phyloP scores from a whole-genome alignment of 1,140 invertebrate genomes.

The Triops longicaudatus region DNA sequence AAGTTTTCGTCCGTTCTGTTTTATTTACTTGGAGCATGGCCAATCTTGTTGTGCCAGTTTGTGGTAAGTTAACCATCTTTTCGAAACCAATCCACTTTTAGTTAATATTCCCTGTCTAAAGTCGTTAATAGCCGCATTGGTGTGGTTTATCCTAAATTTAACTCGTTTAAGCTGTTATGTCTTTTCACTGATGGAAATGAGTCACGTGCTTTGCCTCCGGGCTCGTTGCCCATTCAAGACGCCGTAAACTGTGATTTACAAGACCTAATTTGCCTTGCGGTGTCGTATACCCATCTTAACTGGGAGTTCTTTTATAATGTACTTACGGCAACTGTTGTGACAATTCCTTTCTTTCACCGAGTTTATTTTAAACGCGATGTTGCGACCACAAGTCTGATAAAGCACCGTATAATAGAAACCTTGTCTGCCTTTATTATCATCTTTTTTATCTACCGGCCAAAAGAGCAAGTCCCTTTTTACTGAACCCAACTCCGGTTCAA shows the following conservation, averaged over 20 bases:
- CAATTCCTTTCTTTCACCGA: neutral
- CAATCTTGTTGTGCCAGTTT: constrained; percentile 1
- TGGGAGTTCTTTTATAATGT: neutral
- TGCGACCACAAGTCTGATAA: neutral
- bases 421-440: neutral
- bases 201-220: neutral
- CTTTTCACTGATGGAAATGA: neutral
- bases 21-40: neutral
- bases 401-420: neutral
- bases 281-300: neutral
- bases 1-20: neutral
- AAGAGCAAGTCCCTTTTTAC: neutral
- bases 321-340: neutral
- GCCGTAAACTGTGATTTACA: constrained; percentile 7
- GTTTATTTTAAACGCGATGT: neutral
- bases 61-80: neutral
- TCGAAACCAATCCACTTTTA: neutral
- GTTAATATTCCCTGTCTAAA: neutral
- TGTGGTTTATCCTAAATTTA: neutral
- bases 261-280: neutral
- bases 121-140: neutral
- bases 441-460: neutral
- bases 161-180: neutral
- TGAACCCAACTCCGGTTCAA: neutral
- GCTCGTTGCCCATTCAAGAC: neutral